phyloP scores from a whole-genome alignment of 1,140 invertebrate genomes.

The Orchestia grillus region DNA sequence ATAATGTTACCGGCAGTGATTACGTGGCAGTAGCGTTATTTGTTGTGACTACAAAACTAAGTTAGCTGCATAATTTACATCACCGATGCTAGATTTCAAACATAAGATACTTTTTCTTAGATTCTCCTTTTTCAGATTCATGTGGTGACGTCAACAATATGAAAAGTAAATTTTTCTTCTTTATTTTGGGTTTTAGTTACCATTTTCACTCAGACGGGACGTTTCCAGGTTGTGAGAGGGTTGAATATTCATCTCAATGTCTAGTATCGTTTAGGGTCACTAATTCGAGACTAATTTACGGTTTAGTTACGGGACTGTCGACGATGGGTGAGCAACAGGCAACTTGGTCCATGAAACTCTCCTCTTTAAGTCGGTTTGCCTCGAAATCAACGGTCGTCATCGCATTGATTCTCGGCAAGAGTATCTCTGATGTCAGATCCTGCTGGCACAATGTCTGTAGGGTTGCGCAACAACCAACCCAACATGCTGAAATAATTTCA shows the following conservation, averaged over 20 bases:
- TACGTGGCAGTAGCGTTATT: not conserved
- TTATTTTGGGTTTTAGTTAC: not conserved
- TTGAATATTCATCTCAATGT: not conserved
- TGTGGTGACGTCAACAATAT: not conserved
- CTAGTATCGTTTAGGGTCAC: not conserved
- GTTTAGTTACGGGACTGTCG: too few species aligned
- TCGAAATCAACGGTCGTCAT: too few species aligned
- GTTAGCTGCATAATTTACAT: too few species aligned
- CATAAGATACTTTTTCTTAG: not conserved
- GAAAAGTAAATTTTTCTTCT: not conserved
- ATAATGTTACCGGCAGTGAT: not conserved
- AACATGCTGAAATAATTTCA: too few species aligned
- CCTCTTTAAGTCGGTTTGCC: too few species aligned
- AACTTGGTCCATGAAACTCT: too few species aligned
- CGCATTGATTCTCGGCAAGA: too few species aligned
- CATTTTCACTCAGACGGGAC: not conserved
- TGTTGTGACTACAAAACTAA: not conserved
- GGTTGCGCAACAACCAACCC: too few species aligned
- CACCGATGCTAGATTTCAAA: not conserved
- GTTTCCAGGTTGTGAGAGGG: not conserved
- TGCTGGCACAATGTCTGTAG: too few species aligned
- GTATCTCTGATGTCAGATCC: too few species aligned
- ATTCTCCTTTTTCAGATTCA: not conserved
- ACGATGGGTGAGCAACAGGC: too few species aligned
- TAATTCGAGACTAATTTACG: not conserved